phyloP scores from a whole-genome alignment of 2,797 vertebrate species.

The Cynodonichthys magdalenae region DNA sequence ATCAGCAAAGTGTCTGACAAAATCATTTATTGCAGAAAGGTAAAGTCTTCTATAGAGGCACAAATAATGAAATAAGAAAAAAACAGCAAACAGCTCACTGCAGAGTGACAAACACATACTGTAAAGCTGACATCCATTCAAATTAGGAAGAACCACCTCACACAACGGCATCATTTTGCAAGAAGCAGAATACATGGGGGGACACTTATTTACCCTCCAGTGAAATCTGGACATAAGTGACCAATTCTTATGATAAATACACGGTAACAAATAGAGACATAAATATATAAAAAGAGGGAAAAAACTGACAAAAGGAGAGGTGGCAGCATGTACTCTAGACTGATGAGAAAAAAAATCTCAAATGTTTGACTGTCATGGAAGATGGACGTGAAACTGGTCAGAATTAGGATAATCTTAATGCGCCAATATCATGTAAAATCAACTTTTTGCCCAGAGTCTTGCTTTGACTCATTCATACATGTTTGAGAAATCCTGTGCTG shows the following conservation, averaged over 20 bases:
- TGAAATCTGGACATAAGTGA: slow-evolving; percentile 6
- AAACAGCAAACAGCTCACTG: not conserved
- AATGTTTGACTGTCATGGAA: slow-evolving; percentile 1
- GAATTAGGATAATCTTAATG: too few relatives aligned
- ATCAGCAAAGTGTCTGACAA: not conserved
- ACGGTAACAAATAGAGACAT: not conserved
- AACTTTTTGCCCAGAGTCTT: too few relatives aligned
- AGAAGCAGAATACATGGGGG: slow-evolving; percentile 3
- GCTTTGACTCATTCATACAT: too few relatives aligned
- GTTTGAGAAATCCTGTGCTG: too few relatives aligned
- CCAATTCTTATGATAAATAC: not conserved
- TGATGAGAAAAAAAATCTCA: not conserved
- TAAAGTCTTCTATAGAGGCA: not conserved
- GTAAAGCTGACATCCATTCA: slow-evolving; percentile 8
- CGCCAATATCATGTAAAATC: too few relatives aligned
- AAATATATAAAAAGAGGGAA: not conserved
- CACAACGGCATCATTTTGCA: slow-evolving; percentile 9
- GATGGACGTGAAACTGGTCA: too few relatives aligned
- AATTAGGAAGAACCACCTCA: slow-evolving; percentile 11
- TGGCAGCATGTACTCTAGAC: not conserved
- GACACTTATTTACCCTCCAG: slow-evolving; percentile 6
- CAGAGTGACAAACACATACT: too few relatives aligned
- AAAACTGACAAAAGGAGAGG: not conserved
- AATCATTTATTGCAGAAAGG: not conserved
- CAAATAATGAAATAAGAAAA: not conserved